These are phyloP conservation scores for Phortica variegata DNA, from an alignment of 1,140 invertebrate species.

Conservation along the genomic window DNA sequence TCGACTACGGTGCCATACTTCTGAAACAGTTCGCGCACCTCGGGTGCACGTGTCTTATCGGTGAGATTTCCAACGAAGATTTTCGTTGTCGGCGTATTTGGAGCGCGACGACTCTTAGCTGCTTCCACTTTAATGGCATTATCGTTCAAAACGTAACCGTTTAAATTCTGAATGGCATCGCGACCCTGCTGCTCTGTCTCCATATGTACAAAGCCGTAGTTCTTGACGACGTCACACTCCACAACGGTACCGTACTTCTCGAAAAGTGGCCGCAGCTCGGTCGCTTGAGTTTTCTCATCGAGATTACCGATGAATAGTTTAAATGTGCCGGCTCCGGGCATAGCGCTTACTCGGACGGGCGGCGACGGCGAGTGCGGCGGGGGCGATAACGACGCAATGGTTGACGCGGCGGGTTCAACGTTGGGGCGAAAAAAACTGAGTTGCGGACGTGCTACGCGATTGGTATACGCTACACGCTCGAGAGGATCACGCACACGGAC, in stretches of 20 bases:
- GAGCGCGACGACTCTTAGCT: slow-evolving; percentile 80
- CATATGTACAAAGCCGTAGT: slow-evolving; percentile 98
- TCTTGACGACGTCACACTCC: slow-evolving; percentile 94
- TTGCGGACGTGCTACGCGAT: slow-evolving; percentile 22
- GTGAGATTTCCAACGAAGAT: slow-evolving; percentile 89
- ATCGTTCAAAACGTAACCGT: slow-evolving; percentile 83
- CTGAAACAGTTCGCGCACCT: slow-evolving; percentile 82
- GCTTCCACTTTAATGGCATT: slow-evolving; percentile 90
- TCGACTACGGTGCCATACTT: slow-evolving; percentile 87
- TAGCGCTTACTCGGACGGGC: slow-evolving; percentile 39
- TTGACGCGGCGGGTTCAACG: slow-evolving; percentile 19
- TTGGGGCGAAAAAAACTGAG: slow-evolving; percentile 16
- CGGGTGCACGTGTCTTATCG: slow-evolving; percentile 83
- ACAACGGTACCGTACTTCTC: slow-evolving; percentile 94
- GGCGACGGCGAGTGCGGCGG: slow-evolving; percentile 41
- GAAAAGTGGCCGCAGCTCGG: slow-evolving; percentile 85
- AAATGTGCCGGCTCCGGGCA: slow-evolving; percentile 87
- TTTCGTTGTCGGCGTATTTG: slow-evolving; percentile 82
- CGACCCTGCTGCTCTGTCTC: slow-evolving; percentile 87
- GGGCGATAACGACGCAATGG: slow-evolving; percentile 45
- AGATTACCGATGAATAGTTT: slow-evolving; percentile 96
- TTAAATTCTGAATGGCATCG: slow-evolving; percentile 87
- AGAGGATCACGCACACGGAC: too few species aligned
- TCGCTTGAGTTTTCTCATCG: slow-evolving; percentile 82
- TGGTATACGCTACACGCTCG: too few species aligned